Base-by-base conservation (phyloP, 2,888 invertebrate genomes). In the Leuctra nigra region DNA sequence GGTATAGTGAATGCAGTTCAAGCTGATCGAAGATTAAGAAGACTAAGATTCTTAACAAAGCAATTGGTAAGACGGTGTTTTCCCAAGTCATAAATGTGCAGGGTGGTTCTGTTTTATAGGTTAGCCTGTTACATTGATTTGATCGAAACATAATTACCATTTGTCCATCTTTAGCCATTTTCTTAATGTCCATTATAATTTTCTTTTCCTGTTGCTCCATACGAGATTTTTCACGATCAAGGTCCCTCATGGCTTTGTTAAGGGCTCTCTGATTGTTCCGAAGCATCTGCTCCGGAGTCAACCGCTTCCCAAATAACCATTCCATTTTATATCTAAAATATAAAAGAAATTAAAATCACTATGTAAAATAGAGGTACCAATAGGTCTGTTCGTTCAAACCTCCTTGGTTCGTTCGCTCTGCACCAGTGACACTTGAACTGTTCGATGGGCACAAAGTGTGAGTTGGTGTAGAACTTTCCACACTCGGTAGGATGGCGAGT, bases 161-260 rank as follows among this genome's bases (percentile, higher is more conserved):
- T 77, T 99, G 99, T 13, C 96, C 96, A 68, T 95, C 93, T 70
- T 99, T 99, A 1, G 99, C 99, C 75, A 98, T 85, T 75, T 97
- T 98, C 72, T 99, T 99, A 61, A 99, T 99, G 69, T 99, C 99
- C 0, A 84, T 84, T 60, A 99, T 99, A 61, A 98, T 87, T 75
- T 98, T 99, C 74, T 99, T 99, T 70, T 99, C 99, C 70, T 98
- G 97, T 67, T 93, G 92, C 72, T 99, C 98, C 95, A 99, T 96
- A 70, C 93, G 88, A 73, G 84, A 80, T 59, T 86, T 84, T 75
- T 97, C 95, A 53, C 96, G 79, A 72, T 99, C 99, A 63, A 99
- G 78, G 73, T 99, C 99, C 4, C 99, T 80, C 90, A 98, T 96
- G 0, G 99, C 98, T 77, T 95, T 96, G 73, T 94, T 98, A 39